Percentiles rank a stretch among this genome's conserved stretches.
Evolutionary conservation across 2,888 invertebrate genomes (phyloP).

Genomic region (Apamea sordens): DNA sequence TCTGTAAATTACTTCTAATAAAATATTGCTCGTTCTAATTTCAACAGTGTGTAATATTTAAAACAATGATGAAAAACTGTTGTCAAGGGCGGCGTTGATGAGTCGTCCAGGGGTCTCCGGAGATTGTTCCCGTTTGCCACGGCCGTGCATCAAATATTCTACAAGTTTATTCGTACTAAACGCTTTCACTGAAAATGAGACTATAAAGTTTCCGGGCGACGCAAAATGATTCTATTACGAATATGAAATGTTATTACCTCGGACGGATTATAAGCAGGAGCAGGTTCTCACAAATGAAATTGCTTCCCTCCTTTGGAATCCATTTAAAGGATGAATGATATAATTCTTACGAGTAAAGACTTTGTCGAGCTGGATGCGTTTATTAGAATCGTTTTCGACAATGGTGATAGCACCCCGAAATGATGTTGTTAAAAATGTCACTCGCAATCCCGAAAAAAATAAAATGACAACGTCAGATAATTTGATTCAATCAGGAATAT

Average conservation of each 20-base stretch:
- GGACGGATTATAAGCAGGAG: constrained; percentile 90
- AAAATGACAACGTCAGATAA: constrained; percentile 7
- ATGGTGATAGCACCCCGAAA: constrained; percentile 37
- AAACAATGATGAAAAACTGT: constrained; percentile 73
- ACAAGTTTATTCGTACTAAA: constrained; percentile 89
- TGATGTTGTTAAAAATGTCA: constrained; percentile 17
- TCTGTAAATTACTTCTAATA: constrained; percentile 21
- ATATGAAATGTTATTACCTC: constrained; percentile 90
- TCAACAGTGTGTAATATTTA: constrained; percentile 70
- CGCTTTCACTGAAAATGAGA: constrained; percentile 90
- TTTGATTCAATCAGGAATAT: constrained; percentile 44
- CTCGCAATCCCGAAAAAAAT: constrained; percentile 7
- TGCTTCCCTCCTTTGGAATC: constrained; percentile 90
- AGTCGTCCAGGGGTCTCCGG: constrained; percentile 79
- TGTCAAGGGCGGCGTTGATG: constrained; percentile 78
- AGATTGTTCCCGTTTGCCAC: constrained; percentile 82
- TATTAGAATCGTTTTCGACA: constrained; percentile 72
- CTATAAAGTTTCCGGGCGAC: constrained; percentile 90
- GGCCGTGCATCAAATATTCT: constrained; percentile 88
- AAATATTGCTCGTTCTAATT: constrained; percentile 50
- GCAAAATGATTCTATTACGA: constrained; percentile 90
- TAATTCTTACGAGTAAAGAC: constrained; percentile 89
- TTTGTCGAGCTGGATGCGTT: constrained; percentile 85
- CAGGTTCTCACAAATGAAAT: constrained; percentile 90
- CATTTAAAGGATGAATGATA: constrained; percentile 89